These are phyloP conservation scores for Chionomys nivalis DNA, from an alignment of 2,113 vertebrate species.

Conservation along the genomic window DNA sequence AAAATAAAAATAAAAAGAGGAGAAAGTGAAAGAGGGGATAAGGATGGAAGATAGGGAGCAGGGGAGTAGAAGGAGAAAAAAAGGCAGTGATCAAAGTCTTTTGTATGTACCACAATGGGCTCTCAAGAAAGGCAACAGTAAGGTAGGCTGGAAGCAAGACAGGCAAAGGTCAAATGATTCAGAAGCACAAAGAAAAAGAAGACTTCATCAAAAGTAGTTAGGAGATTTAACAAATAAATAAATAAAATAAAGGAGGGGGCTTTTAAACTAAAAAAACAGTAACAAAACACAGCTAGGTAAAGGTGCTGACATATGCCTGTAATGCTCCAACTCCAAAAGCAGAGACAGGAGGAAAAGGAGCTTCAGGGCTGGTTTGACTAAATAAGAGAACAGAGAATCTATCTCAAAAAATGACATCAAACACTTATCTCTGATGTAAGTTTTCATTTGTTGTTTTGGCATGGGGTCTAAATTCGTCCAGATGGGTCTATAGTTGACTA, in stretches of 20 bases:
- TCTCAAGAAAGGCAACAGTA: too few relatives aligned
- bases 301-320: neutral
- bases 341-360: neutral
- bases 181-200: neutral
- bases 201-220: neutral
- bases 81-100: neutral
- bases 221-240: neutral
- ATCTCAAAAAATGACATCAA: neutral
- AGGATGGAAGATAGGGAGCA: accelerated
- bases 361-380: neutral
- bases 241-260: too few relatives aligned
- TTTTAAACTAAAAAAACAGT: neutral
- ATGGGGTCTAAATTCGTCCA: neutral
- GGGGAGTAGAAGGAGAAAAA: neutral
- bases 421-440: neutral
- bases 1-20: too few relatives aligned
- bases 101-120: neutral
- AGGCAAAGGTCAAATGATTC: neutral
- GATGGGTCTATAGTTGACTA: neutral
- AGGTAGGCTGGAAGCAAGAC: neutral
- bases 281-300: neutral
- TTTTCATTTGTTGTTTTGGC: neutral
- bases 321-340: neutral
- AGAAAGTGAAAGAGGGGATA: neutral
- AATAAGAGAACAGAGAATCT: neutral